Evolutionary conservation across 2,113 vertebrate species (phyloP).

Genomic region (Macroglossus sobrinus): DNA sequence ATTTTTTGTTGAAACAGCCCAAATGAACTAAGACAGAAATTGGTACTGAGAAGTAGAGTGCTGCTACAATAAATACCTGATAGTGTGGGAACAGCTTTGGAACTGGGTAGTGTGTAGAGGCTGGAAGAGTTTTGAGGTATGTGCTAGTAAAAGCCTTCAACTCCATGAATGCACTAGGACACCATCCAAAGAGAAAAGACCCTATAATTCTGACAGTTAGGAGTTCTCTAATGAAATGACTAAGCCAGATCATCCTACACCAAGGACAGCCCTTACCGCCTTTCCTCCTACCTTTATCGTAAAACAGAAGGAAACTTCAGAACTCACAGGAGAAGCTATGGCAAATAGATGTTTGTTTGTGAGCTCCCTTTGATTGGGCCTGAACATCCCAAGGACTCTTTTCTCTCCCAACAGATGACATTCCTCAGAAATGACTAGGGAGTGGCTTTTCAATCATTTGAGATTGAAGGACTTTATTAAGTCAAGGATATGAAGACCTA

Average conservation of each 20-base stretch:
- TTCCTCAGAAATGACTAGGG: background rate
- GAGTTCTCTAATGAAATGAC: background rate
- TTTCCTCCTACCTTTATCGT: background rate
- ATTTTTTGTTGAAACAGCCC: background rate
- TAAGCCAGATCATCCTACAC: background rate
- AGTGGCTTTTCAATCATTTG: background rate
- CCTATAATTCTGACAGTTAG: background rate
- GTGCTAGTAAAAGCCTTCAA: background rate
- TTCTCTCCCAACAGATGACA: background rate
- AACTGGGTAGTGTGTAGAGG: background rate
- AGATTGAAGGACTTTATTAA: background rate
- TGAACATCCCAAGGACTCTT: background rate
- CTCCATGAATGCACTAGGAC: background rate
- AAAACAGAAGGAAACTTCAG: background rate
- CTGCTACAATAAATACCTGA: background rate
- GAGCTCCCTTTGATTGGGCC: background rate
- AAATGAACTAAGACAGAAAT: background rate
- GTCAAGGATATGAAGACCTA: background rate
- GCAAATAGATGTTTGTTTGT: background rate
- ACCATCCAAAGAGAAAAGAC: background rate
- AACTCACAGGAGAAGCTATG: background rate
- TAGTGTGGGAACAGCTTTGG: background rate
- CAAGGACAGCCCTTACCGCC: background rate
- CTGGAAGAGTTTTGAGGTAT: background rate
- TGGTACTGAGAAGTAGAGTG: background rate